phyloP scores from a whole-genome alignment of 1,140 invertebrate species.

The Alviniconcha marisindica region DNA sequence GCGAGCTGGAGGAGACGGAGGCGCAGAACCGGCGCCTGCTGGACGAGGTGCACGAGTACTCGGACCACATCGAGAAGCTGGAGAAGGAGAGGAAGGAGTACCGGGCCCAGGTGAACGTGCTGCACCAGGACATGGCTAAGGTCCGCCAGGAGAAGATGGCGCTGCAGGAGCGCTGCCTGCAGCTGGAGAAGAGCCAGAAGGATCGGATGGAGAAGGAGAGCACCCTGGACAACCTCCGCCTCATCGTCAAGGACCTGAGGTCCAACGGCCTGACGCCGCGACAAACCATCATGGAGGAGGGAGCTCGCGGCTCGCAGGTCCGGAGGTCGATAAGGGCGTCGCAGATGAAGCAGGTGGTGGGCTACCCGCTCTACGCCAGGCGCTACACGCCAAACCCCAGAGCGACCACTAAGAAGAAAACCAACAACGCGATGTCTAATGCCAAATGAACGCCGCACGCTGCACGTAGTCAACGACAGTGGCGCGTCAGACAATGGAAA shows the following conservation, averaged over 20 bases:
- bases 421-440: too few species aligned
- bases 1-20: background rate
- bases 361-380: background rate
- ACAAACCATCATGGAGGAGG: background rate
- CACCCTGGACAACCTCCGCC: slow-evolving; percentile 6
- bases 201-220: background rate
- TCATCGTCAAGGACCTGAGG: background rate
- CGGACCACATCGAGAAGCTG: slow-evolving; percentile 50
- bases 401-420: background rate
- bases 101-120: slow-evolving; percentile 47
- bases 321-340: background rate
- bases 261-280: background rate
- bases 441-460: too few species aligned
- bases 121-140: slow-evolving; percentile 53
- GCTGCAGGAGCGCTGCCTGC: background rate
- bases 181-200: background rate
- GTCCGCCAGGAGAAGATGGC: slow-evolving; percentile 25
- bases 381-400: background rate
- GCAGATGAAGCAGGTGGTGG: background rate
- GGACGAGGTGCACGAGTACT: background rate
- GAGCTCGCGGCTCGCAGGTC: background rate
- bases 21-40: background rate
- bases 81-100: slow-evolving; percentile 50
- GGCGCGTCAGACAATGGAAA: too few species aligned
- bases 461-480: too few species aligned